Evolutionary conservation across 1,140 invertebrate genomes (phyloP).

Genomic region (Cydia strobilella): DNA sequence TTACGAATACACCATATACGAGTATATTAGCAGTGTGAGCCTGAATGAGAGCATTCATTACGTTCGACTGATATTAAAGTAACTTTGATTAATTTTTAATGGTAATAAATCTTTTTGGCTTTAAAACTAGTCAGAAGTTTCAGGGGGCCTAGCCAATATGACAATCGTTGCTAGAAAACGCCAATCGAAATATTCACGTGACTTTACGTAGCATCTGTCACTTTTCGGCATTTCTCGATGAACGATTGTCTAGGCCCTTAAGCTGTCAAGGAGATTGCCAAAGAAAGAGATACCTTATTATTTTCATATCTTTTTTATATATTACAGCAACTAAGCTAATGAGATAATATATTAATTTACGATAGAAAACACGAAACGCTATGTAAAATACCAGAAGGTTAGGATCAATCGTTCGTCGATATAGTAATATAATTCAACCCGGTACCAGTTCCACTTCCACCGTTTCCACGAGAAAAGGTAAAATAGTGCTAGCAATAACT

Average conservation of each 20-base stretch:
- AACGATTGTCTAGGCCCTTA: too few relatives aligned
- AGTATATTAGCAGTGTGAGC: background rate
- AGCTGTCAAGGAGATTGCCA: too few relatives aligned
- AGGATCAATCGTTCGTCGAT: constrained; percentile 34
- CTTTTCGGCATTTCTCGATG: too few relatives aligned
- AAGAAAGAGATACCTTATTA: too few relatives aligned
- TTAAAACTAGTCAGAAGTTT: too few relatives aligned
- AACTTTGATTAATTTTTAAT: background rate
- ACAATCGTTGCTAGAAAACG: too few relatives aligned
- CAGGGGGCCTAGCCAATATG: too few relatives aligned
- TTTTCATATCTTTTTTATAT: too few relatives aligned
- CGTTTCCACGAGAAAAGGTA: constrained; percentile 36
- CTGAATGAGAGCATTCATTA: background rate
- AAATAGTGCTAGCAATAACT: constrained; percentile 38
- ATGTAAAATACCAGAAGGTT: background rate
- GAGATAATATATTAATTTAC: background rate
- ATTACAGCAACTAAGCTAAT: too few relatives aligned
- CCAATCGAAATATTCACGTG: too few relatives aligned
- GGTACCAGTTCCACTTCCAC: constrained; percentile 34
- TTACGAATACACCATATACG: constrained; percentile 13
- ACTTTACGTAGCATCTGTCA: too few relatives aligned
- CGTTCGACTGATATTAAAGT: background rate
- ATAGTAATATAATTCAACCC: constrained; percentile 44
- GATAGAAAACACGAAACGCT: background rate
- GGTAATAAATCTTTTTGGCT: background rate